phyloP scores from a whole-genome alignment of 2,888 invertebrate genomes.

The Melangyna quadrimaculata region DNA sequence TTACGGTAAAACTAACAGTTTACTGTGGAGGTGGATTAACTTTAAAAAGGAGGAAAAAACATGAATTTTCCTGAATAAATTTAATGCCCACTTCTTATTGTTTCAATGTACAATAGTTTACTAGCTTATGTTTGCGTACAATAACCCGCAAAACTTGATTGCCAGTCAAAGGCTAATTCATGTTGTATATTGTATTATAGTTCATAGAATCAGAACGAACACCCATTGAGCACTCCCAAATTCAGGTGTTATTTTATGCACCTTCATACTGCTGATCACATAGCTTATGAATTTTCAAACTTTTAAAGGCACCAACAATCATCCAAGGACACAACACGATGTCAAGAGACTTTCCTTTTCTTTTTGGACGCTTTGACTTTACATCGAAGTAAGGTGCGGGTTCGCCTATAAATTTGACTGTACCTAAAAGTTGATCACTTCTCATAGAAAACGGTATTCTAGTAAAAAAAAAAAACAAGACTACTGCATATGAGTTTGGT shows the following conservation, averaged over 20 bases:
- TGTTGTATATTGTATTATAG: constrained; percentile 3
- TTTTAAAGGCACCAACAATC: neutral
- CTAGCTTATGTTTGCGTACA: constrained; percentile 43
- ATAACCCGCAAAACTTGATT: constrained; percentile 60
- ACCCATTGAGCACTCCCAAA: constrained; percentile 62
- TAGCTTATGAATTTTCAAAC: constrained; percentile 58
- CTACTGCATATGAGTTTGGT: constrained; percentile 13
- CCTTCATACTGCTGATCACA: constrained; percentile 58
- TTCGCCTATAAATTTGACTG: constrained; percentile 11
- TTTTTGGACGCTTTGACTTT: constrained; percentile 44
- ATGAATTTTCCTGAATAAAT: constrained; percentile 37
- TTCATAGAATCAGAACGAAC: constrained; percentile 42
- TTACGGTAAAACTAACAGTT: constrained; percentile 46
- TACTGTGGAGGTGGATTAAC: neutral
- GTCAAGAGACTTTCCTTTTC: constrained; percentile 61
- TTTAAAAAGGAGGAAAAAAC: neutral
- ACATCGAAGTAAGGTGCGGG: constrained; percentile 27
- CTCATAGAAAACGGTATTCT: constrained; percentile 42
- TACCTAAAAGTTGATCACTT: neutral
- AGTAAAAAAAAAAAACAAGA: constrained; percentile 14
- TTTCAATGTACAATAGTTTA: no score
- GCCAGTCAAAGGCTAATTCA: constrained; percentile 47
- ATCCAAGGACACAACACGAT: constrained; percentile 57
- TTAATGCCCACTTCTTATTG: constrained; percentile 10
- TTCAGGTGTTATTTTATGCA: constrained; percentile 68